Evolutionary conservation across 2,888 invertebrate genomes (phyloP).

Genomic region (Romanomermis culicivorax): DNA sequence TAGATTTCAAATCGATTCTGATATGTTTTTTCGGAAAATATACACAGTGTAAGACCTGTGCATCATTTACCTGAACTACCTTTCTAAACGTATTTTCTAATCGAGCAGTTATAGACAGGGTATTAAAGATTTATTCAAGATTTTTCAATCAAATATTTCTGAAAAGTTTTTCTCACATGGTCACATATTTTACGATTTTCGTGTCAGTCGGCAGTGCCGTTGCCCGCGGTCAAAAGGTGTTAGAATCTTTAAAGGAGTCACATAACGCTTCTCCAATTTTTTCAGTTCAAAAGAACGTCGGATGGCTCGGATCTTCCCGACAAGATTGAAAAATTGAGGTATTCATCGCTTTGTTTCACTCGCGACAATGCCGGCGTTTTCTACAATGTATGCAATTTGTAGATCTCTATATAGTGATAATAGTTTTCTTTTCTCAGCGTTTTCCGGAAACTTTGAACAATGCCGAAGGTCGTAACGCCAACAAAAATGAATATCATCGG

Average conservation of each 20-base stretch:
- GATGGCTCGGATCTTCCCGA: conserved; percentile 63
- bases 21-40: not conserved
- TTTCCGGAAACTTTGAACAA: conserved; percentile 24
- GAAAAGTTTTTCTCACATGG: too few relatives aligned
- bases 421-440: not conserved
- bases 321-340: conserved; percentile 71
- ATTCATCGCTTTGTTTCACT: conserved; percentile 73
- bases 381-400: conserved; percentile 36
- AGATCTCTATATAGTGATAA: not conserved
- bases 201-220: too few relatives aligned
- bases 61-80: too few relatives aligned
- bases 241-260: too few relatives aligned
- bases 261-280: too few relatives aligned
- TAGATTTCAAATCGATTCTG: too few relatives aligned
- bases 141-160: too few relatives aligned
- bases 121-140: too few relatives aligned
- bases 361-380: conserved; percentile 84
- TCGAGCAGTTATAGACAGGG: not conserved
- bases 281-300: conserved; percentile 19
- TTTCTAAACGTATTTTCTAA: conserved; percentile 1
- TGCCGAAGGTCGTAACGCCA: conserved; percentile 75
- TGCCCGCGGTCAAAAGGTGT: too few relatives aligned
- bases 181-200: too few relatives aligned
- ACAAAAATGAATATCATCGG: conserved; percentile 67
- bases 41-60: not conserved